Evolutionary conservation across 1,140 invertebrate species (phyloP), one percentile per base, ranked within the genome.

Genomic region (Lordiphosa mommai): DNA sequence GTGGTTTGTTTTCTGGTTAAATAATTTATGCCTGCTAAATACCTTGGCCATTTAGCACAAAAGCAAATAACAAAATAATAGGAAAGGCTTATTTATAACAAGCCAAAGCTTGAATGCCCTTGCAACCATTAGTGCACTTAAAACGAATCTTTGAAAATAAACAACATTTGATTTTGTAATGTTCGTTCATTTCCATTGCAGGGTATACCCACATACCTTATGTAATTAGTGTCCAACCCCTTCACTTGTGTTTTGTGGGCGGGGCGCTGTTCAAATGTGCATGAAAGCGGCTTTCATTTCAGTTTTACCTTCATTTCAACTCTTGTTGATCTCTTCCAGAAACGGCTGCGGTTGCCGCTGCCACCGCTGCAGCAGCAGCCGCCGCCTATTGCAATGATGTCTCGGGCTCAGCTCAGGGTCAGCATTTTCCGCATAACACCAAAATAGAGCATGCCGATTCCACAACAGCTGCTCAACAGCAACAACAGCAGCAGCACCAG

Each of bases 21-120:
- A 86, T 86, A 74, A 86, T 86, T 80, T 61, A 86, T 86, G 48
- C 30, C 52, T 79, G 67, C 80, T 85, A 85, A 85, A 85, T 85
- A 86, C 80, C 73, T 71, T 80, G 73, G 72, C 80, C 80, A 74
- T 74, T 85, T 80, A 85, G 70, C 47, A 50, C 48, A 63, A 49
- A 49, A 57, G 36, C 34, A 58, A 50, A 67, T 38, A 50, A 68
- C 53, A 67, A 56, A 56, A 37, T 30, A 33, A 43, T 49, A 38
- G n/a, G 14, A 23, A 41, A n/a, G 17, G 23, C 29, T 20, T 34
- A 23, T 38, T 12, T 20, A 27, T 27, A 7, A 36, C 6, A 6
- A 7, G 8, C 14, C 43, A 40, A 64, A 33, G 27, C 30, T 4
- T 1, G 17, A 43, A 46, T 69, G 41, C 65, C 5, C 65, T 68